Conservation (phyloP, 23 tunicate genomes). For the Phallusia fumigata region DNA sequence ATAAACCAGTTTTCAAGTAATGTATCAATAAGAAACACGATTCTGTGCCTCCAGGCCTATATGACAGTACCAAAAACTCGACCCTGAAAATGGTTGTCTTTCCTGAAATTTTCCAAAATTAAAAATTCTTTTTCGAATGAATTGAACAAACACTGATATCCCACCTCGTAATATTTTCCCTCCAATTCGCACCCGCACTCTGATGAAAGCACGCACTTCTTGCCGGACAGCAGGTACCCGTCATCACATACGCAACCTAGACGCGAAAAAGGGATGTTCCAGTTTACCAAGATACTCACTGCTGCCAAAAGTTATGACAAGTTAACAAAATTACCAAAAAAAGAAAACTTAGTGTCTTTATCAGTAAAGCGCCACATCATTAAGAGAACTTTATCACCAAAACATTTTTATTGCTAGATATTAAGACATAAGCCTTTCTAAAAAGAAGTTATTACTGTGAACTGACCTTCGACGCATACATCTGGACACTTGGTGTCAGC, state of each 20-base stretch:
- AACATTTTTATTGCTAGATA: too few relatives aligned
- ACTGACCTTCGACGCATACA: constrained; percentile 20
- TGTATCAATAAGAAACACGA: background rate
- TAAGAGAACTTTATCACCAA: too few relatives aligned
- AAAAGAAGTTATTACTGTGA: background rate
- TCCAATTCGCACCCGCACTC: constrained; percentile 47
- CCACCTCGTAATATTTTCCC: constrained; percentile 44
- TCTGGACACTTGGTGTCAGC: constrained; percentile 37
- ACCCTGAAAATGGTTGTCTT: too few relatives aligned
- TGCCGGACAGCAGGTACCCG: constrained; percentile 26
- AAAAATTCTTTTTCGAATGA: background rate
- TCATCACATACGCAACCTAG: constrained; percentile 41
- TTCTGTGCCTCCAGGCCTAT: too few relatives aligned
- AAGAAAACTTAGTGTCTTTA: too few relatives aligned
- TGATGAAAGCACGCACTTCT: constrained; percentile 26
- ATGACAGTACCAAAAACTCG: too few relatives aligned
- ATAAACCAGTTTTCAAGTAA: too few relatives aligned
- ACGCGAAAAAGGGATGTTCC: background rate
- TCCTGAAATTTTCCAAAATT: background rate
- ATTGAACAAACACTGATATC: background rate
- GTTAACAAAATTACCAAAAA: too few relatives aligned
- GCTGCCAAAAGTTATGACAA: too few relatives aligned
- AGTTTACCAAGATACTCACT: too few relatives aligned
- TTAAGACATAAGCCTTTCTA: background rate
- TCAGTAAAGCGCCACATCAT: too few relatives aligned